Conservation (phyloP, 2,888 invertebrate genomes). For the Morpho helenor region DNA sequence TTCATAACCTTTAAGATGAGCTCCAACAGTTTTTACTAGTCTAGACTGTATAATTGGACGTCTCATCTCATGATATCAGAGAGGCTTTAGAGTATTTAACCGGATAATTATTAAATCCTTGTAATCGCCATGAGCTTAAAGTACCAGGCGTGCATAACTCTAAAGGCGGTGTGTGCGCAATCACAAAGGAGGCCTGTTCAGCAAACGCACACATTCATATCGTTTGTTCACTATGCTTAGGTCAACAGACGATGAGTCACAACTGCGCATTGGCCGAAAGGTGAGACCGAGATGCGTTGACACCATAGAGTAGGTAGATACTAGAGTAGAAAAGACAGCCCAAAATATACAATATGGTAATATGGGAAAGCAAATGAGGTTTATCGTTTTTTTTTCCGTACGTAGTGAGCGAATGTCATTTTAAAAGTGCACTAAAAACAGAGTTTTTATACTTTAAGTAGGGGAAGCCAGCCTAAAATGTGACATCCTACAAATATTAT, state of each 20-base stretch:
- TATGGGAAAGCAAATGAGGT: no score
- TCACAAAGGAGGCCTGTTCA: slow-evolving; percentile 28
- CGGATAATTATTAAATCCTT: slow-evolving; percentile 26
- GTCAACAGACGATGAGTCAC: slow-evolving; percentile 65
- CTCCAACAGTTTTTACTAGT: slow-evolving; percentile 17
- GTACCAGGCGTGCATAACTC: slow-evolving; percentile 40
- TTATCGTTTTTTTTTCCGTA: no score
- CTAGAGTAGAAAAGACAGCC: no score
- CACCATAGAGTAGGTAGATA: not conserved
- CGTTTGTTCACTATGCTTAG: slow-evolving; percentile 38
- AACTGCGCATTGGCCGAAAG: slow-evolving; percentile 42
- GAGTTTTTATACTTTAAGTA: no score
- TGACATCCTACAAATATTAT: no score
- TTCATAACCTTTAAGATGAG: slow-evolving; percentile 10
- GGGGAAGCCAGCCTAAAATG: no score
- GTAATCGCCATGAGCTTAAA: slow-evolving; percentile 26
- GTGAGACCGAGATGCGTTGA: slow-evolving; percentile 24
- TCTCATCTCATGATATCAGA: slow-evolving; percentile 11
- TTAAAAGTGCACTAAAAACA: no score
- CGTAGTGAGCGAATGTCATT: no score
- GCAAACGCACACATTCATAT: slow-evolving; percentile 30
- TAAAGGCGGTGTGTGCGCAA: slow-evolving; percentile 27
- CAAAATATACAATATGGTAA: no score
- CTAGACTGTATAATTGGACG: slow-evolving; percentile 21
- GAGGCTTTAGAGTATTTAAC: slow-evolving; percentile 12